Evolutionary conservation across 2,888 invertebrate genomes (phyloP), one percentile per base, ranked within the genome.

Genomic region (Macrophya annulata): DNA sequence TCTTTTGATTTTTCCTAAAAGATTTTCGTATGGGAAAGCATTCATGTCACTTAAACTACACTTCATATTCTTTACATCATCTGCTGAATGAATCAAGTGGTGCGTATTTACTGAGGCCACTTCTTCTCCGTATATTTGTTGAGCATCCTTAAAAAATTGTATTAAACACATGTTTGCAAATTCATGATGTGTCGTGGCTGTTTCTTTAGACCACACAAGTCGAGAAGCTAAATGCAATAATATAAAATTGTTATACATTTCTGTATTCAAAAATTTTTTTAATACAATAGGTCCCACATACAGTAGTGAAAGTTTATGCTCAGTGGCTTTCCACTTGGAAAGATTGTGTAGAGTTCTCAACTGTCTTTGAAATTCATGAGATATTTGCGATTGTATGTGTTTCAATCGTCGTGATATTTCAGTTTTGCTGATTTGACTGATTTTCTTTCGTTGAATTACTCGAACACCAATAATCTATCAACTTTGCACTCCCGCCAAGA

Each of bases 401-500:
- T 74, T 40, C 40, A 74, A n/a, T 45, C 74, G 40, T 10, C 74
- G n/a, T 43, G 74, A 74, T 21, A 74, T 21, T 74, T 48, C 74
- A 4, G 12, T 8, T 45, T 45, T 74, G 12, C 6, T 43, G 3
- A n/a, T 40, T 45, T 43, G 48, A 45, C 74, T 43, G 1, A 71
- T 8, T 37, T 43, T 43, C n/a, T n/a, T 17, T n/a, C 12, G 40
- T 17, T n/a, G 40, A 71, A 1, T 71, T 40, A 71, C 40, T 37
- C 12, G 15, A 71, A 17, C 25, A 31, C 43, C 17, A 71, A n/a
- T 71, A 15, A 37, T 71, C 40, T 17, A 71, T 25, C 12, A 71
- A 71, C n/a, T 40, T 71, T 37, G 17, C 86, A 84, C 86, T 87
- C 0, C 76, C 48, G 4, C 86, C 87, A 10, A 86, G 59, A 79